Evolutionary conservation across 92 coral and sea anemone species (phyloP).

Genomic region (Bergia puertoricense): DNA sequence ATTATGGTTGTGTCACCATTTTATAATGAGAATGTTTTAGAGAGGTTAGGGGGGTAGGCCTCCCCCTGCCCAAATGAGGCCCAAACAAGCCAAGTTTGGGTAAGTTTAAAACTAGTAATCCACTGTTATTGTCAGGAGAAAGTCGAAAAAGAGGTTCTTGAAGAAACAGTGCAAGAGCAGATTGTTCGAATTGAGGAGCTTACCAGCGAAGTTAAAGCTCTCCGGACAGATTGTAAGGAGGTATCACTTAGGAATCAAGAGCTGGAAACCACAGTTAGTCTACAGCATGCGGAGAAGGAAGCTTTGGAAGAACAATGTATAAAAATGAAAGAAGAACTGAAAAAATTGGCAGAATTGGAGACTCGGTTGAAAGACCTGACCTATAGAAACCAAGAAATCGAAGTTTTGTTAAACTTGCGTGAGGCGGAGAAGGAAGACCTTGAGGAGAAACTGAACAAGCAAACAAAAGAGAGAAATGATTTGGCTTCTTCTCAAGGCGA

Average conservation of each 20-base stretch:
- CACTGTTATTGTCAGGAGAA: slow-evolving; percentile 28
- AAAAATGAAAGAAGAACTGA: slow-evolving; percentile 45
- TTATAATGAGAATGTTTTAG: neutral
- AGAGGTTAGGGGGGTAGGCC: neutral
- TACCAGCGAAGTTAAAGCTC: slow-evolving; percentile 37
- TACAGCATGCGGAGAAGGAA: slow-evolving; percentile 62
- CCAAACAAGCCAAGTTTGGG: neutral
- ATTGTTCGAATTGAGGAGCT: slow-evolving; percentile 46
- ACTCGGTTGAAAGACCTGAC: slow-evolving; percentile 53
- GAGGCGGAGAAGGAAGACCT: slow-evolving; percentile 65
- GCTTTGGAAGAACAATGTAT: slow-evolving; percentile 50
- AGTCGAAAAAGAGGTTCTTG: slow-evolving; percentile 58
- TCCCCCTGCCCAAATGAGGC: neutral
- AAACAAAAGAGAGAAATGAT: slow-evolving; percentile 62
- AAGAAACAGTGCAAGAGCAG: slow-evolving; percentile 55
- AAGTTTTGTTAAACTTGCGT: slow-evolving; percentile 58
- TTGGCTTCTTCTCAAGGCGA: slow-evolving; percentile 80
- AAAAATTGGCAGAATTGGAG: slow-evolving; percentile 51
- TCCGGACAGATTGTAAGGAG: slow-evolving; percentile 50
- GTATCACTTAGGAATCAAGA: slow-evolving; percentile 50
- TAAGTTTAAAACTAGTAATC: neutral
- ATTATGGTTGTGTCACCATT: no score
- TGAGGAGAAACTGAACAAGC: slow-evolving; percentile 67
- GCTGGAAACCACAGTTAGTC: slow-evolving; percentile 36
- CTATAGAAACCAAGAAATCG: slow-evolving; percentile 55